These are phyloP conservation scores for Hoplostethus mediterraneus DNA, from an alignment of 2,797 vertebrate genomes.

Conservation along the genomic window DNA sequence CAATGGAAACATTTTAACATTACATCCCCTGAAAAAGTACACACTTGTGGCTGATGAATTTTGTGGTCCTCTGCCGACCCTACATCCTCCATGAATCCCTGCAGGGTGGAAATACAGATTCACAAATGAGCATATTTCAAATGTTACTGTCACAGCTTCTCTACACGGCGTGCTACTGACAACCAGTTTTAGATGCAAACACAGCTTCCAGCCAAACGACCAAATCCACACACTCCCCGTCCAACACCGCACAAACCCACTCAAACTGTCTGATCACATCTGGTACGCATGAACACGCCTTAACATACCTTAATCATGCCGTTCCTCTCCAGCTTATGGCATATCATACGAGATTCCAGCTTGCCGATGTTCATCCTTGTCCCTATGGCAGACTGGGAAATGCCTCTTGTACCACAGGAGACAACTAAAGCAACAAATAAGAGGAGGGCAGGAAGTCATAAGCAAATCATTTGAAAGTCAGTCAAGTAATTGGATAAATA, in stretches of 20 bases:
- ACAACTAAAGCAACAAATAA: conserved; percentile 84
- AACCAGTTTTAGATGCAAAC: not conserved
- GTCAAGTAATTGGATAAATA: not conserved
- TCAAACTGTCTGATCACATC: not conserved
- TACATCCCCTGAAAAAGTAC: conserved; percentile 8
- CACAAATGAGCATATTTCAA: not conserved
- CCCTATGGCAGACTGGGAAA: conserved; percentile 87
- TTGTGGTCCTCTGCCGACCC: conserved; percentile 95
- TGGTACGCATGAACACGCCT: not conserved
- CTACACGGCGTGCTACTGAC: not conserved
- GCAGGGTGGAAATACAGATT: conserved; percentile 20
- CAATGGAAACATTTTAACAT: not conserved
- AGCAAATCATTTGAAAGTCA: not conserved
- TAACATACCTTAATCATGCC: conserved; percentile 90
- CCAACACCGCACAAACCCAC: not conserved
- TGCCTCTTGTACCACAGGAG: conserved; percentile 90
- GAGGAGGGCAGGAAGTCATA: conserved; percentile 7
- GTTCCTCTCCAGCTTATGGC: conserved; percentile 89
- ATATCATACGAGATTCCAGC: conserved; percentile 94
- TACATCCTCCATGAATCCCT: conserved; percentile 98
- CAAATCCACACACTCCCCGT: not conserved
- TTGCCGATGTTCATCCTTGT: conserved; percentile 92
- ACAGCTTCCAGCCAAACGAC: not conserved
- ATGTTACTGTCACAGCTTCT: not conserved
- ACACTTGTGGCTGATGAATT: conserved; percentile 90